Conservation (phyloP, 2,888 invertebrate species). For the Dryobotodes eremita region DNA sequence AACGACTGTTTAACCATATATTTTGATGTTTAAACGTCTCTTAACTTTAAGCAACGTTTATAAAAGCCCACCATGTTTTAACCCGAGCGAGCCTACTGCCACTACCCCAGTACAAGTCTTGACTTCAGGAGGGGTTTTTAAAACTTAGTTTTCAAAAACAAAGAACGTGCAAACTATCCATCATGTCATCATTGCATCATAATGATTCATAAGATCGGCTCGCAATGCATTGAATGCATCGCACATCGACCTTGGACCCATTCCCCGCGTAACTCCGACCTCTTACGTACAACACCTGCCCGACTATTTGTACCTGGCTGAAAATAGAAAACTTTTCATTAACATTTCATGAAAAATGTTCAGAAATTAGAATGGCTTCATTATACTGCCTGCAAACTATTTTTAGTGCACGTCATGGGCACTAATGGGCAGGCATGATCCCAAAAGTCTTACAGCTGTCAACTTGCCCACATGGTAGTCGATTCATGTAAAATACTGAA, state of each 20-base stretch:
- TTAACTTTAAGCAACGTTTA: no score
- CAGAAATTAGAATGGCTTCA: conserved; percentile 4
- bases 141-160: not conserved
- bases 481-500: not conserved
- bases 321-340: conserved; percentile 60
- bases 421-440: not conserved
- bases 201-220: conserved; percentile 44
- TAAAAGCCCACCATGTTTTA: not conserved
- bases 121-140: not conserved
- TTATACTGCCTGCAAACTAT: not conserved
- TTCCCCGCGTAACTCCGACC: conserved; percentile 50
- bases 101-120: no score
- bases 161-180: conserved; percentile 14
- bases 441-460: conserved; percentile 1
- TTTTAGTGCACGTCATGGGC: not conserved
- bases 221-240: conserved; percentile 63
- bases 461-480: no score
- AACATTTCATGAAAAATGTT: conserved; percentile 18
- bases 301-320: conserved; percentile 55
- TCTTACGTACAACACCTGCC: conserved; percentile 60
- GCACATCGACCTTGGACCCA: conserved; percentile 59
- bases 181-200: conserved; percentile 39
- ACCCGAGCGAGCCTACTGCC: not conserved
- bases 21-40: no score
- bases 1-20: no score